phyloP scores from a whole-genome alignment of 2,888 invertebrate species.

The Celastrina argiolus region DNA sequence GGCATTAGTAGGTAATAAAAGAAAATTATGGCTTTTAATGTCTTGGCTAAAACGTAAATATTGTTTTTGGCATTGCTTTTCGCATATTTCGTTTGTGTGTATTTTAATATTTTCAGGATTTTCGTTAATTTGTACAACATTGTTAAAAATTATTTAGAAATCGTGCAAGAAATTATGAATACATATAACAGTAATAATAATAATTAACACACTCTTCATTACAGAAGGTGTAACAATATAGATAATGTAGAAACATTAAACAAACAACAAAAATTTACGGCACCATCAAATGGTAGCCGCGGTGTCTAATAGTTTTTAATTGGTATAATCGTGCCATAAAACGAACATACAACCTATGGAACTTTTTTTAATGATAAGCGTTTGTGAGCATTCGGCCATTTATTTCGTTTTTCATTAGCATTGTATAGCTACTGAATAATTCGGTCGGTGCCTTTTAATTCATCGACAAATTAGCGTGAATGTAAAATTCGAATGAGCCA shows the following conservation, averaged over 20 bases:
- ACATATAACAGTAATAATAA: neutral
- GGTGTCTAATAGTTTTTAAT: slow-evolving; percentile 75
- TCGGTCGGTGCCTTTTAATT: slow-evolving; percentile 69
- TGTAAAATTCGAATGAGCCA: slow-evolving; percentile 72
- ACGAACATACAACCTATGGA: slow-evolving; percentile 51
- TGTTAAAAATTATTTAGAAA: neutral
- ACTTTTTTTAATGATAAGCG: slow-evolving; percentile 63
- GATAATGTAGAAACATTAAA: slow-evolving; percentile 74
- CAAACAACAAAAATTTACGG: slow-evolving; percentile 65
- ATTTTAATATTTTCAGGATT: neutral
- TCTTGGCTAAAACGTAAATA: slow-evolving; percentile 14
- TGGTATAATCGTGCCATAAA: slow-evolving; percentile 70
- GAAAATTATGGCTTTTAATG: slow-evolving; percentile 7
- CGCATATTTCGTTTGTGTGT: neutral
- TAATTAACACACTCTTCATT: slow-evolving; percentile 13
- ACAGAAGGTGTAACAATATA: slow-evolving; percentile 41
- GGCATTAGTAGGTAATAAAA: slow-evolving; percentile 26
- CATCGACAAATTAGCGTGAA: slow-evolving; percentile 75
- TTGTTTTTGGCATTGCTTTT: neutral
- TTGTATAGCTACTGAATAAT: slow-evolving; percentile 72
- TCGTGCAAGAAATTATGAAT: neutral
- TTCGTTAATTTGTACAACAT: neutral
- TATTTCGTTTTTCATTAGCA: slow-evolving; percentile 68
- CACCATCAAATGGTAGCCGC: slow-evolving; percentile 70
- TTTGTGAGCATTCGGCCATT: slow-evolving; percentile 50